Base-by-base conservation (phyloP, 2,113 vertebrate genomes). In the Hippocampus comes region DNA sequence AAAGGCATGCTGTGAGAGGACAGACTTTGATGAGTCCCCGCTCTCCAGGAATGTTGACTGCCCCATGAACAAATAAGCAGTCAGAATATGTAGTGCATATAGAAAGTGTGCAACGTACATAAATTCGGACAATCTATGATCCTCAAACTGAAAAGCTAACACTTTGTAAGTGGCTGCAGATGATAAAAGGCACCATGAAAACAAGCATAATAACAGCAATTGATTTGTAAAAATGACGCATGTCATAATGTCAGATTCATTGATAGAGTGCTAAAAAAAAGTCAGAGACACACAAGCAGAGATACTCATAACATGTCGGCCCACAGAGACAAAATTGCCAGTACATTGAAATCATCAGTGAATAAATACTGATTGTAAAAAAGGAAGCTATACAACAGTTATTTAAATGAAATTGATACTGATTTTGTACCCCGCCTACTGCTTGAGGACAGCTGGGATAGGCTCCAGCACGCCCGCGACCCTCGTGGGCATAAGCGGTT, bases 1-100 rank as follows among this genome's bases (percentile, higher is more conserved):
- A 60, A 68, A 78, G 55, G 53, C 81, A 80, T 82, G 78, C 80
- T 76, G 82, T 71, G 77, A 84, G 70, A 64, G 30, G 21, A 73
- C 57, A 59, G 78, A 73, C 74, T 56, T 23, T 48, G n/a, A 18
- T 9, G 63, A 83, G 8, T 78, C 83, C 82, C 83, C 9, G 46
- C 51, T 15, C 74, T 76, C 76, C 83, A 86, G 78, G 85, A 89
- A 87, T 89, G 86, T 78, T 12, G 10, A 75, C 84, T 72, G 64
- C 75, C 72, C 68, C 42, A 66, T 80, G 46, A 11, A 70, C 64
- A 85, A 87, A 90, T 69, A 88, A 87, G 82, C 81, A 77, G 41
- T 38, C 69, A 34, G 72, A 63, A 74, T 71, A 77, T 74, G 70
- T 48, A 64, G 27, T 61, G 55, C 67, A 73, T 65, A 65, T 43